These are phyloP conservation scores for Morpho deidamia DNA, from an alignment of 2,888 invertebrate genomes.

Conservation along the genomic window DNA sequence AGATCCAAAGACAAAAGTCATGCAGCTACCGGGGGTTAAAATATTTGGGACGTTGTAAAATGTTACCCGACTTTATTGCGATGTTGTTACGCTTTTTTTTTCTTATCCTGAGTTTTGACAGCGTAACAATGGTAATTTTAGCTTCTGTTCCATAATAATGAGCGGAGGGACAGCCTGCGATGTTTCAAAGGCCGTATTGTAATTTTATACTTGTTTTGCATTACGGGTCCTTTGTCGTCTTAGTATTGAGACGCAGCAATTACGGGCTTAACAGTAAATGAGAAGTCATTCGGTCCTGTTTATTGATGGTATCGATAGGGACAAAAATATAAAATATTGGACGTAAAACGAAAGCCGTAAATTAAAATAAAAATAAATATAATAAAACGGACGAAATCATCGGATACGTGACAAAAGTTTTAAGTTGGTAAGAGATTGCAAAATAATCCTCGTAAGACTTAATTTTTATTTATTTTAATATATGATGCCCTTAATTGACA, in stretches of 20 bases:
- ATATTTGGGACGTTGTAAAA: constrained; percentile 66
- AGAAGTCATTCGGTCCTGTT: constrained; percentile 22
- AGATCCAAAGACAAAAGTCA: constrained; percentile 62
- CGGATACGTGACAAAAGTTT: no score
- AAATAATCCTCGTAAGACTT: no score
- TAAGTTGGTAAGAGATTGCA: no score
- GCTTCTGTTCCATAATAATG: constrained; percentile 64
- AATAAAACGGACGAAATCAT: no score
- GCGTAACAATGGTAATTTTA: constrained; percentile 55
- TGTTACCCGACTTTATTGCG: constrained; percentile 59
- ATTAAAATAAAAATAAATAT: no score
- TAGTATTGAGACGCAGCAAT: constrained; percentile 24
- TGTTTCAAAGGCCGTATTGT: constrained; percentile 28
- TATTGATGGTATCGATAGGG: constrained; percentile 16
- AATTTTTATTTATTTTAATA: no score
- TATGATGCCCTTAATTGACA: no score
- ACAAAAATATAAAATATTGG: constrained; percentile 1
- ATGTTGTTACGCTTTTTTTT: constrained; percentile 63
- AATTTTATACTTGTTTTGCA: constrained; percentile 30
- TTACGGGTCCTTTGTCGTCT: constrained; percentile 27
- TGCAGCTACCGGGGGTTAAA: constrained; percentile 56
- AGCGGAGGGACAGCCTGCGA: constrained; percentile 26
- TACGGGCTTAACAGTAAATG: constrained; percentile 36
- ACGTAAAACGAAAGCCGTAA: no score
- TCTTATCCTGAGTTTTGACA: constrained; percentile 62